Evolutionary conservation across 2,888 invertebrate species (phyloP), one percentile per base, ranked within the genome.

Genomic region (Hirtodrosophila alboralis): DNA sequence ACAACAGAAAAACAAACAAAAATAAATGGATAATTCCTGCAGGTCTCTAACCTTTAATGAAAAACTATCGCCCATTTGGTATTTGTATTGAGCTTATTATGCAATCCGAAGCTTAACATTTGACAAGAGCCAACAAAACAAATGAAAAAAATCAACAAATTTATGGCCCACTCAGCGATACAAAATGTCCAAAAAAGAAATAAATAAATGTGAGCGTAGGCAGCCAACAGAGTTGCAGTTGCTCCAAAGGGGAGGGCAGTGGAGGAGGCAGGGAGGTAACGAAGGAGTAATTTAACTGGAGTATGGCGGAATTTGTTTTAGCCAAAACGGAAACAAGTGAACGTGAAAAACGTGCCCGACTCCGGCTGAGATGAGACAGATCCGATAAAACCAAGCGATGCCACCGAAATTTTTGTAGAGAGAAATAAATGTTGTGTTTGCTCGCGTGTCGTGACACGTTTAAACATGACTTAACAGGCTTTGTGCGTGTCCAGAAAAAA

Each of bases 321-420:
- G 41, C 48, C 44, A 41, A 75, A n/a, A 77, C 65, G 73, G 77
- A 85, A 85, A 69, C 72, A 80, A 84, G 77, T 69, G 84, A 85
- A 85, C 69, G 83, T 67, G 86, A 69, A 83, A 83, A 81, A 83
- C 86, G 71, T 83, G 80, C 79, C 21, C 1, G 44, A 28, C 57
- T 51, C 45, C 60, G 30, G 26, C 38, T 21, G 44, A 48, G 45
- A 40, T 61, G 41, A 4, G 27, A 38, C 36, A 37, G 38, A 44
- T 53, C 10, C 49, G 80, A 84, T 76, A 64, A 65, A 58, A 51
- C 43, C 38, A 59, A 40, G 26, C 18, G 49, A n/a, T 10, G 30
- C 23, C 30, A 28, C 28, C 27, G 34, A n/a, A n/a, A n/a, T n/a
- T 3, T 27, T 5, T 23, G 5, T 18, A 8, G n/a, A n/a, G 3